Base-by-base conservation (phyloP, 2,888 invertebrate genomes). In the Acrobasis suavella region DNA sequence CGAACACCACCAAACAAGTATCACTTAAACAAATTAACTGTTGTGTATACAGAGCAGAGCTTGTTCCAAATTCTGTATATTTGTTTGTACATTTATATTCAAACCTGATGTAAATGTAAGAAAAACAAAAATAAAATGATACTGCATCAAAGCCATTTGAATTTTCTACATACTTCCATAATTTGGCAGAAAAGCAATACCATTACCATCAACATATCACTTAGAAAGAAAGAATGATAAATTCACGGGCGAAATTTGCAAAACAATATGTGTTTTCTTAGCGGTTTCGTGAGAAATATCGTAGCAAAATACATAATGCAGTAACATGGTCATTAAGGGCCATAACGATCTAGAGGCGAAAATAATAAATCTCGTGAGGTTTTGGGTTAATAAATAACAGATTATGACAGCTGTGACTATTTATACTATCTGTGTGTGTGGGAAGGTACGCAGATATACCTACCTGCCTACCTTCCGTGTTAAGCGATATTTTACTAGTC, bases 241-340 rank as follows among this genome's bases (percentile, higher is more conserved):
- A 56, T 56, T 56, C 56, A 42, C 56, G 17, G 14, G 56, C 56
- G 14, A 42, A 56, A 56, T 56, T 56, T 56, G 56, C 56, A 56
- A 56, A 56, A 56, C 56, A 56, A 56, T 56, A 56, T 56, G 56
- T 56, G 42, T 56, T 56, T 56, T 32, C 42, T 56, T 42, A 42
- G 56, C 42, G 56, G 42, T 16, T 17, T 56, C 56, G 42, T 56
- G 56, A 16, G 56, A 56, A 56, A 56, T 56, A 56, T 42, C 56
- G 56, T 16, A 42, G 16, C 9, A 59, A 59, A 38, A 60, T 60
- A 60, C 60, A 60, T 60, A 60, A 60, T 60, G 60, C 60, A 60
- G 37, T n/a, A 39, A 51, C 39, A 22, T 39, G 51, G 60, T 60
- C 60, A 60, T 60, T 60, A 60, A 22, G 51, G 51, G 52, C 52